Conservation (phyloP, 2,888 invertebrate genomes). For the Pegoplata infirma region DNA sequence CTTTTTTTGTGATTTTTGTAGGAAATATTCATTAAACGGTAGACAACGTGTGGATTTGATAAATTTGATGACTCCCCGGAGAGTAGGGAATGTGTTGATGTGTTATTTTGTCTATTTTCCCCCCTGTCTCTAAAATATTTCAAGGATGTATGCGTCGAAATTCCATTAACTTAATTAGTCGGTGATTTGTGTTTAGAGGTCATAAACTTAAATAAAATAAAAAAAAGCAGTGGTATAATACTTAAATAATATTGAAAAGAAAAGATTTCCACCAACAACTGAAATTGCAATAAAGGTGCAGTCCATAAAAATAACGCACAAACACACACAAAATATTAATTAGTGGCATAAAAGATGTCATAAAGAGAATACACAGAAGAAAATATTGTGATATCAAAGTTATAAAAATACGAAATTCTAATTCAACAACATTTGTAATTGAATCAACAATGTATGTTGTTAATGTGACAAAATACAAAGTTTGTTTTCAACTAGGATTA, state of each 20-base stretch:
- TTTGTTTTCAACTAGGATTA: too few relatives aligned
- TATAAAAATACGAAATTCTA: too few relatives aligned
- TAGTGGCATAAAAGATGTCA: background rate
- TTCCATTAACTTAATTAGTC: conserved; percentile 31
- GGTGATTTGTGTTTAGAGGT: conserved; percentile 31
- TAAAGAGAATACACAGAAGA: background rate
- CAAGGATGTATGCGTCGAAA: conserved; percentile 34
- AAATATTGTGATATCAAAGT: too few relatives aligned
- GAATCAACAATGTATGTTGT: too few relatives aligned
- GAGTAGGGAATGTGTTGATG: conserved; percentile 38
- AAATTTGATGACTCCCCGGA: conserved; percentile 40
- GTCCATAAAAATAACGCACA: background rate
- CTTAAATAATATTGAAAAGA: background rate
- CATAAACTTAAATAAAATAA: background rate
- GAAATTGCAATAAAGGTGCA: background rate
- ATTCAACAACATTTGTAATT: too few relatives aligned
- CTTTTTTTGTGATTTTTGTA: background rate
- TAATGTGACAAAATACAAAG: too few relatives aligned
- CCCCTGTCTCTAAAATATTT: background rate
- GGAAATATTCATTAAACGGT: background rate
- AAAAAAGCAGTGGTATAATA: background rate
- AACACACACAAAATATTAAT: background rate
- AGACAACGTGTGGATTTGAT: conserved; percentile 28
- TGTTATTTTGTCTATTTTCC: conserved; percentile 8
- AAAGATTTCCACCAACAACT: background rate